Conservation (phyloP, 2,113 vertebrate species). For the Sceloporus tristichus region DNA sequence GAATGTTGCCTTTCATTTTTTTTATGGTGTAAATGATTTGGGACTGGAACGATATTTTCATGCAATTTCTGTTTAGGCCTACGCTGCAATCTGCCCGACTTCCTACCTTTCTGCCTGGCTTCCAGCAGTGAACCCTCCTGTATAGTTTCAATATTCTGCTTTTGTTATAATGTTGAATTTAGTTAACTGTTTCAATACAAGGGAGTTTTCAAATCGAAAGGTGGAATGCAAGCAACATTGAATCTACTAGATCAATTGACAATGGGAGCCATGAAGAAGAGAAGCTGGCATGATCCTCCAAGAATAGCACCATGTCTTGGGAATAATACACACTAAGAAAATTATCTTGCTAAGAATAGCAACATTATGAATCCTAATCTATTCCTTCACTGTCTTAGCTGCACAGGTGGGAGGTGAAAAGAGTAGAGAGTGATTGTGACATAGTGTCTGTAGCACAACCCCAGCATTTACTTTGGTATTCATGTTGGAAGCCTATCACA, state of each 20-base stretch:
- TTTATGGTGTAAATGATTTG: not conserved
- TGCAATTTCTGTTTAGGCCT: not conserved
- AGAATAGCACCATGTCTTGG: no score
- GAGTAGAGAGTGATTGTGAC: not conserved
- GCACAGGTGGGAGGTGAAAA: not conserved
- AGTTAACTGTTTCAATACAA: not conserved
- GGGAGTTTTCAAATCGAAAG: not conserved
- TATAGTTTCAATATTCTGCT: not conserved
- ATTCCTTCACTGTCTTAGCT: not conserved
- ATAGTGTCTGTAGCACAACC: not conserved
- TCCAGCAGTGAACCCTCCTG: not conserved
- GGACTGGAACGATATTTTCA: not conserved
- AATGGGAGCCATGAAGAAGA: not conserved
- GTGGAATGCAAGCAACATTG: not conserved
- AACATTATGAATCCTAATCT: not conserved
- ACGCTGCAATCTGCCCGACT: not conserved
- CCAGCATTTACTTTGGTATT: not conserved
- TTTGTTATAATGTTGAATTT: not conserved
- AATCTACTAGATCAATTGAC: not conserved
- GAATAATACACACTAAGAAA: not conserved
- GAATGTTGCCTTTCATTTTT: not conserved
- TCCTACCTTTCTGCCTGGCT: not conserved
- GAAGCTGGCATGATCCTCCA: not conserved
- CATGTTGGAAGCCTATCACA: no score
- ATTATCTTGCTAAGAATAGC: not conserved